These are phyloP conservation scores for Melanotaenia trifasciata DNA, from an alignment of 2,797 vertebrate genomes.

Conservation along the genomic window DNA sequence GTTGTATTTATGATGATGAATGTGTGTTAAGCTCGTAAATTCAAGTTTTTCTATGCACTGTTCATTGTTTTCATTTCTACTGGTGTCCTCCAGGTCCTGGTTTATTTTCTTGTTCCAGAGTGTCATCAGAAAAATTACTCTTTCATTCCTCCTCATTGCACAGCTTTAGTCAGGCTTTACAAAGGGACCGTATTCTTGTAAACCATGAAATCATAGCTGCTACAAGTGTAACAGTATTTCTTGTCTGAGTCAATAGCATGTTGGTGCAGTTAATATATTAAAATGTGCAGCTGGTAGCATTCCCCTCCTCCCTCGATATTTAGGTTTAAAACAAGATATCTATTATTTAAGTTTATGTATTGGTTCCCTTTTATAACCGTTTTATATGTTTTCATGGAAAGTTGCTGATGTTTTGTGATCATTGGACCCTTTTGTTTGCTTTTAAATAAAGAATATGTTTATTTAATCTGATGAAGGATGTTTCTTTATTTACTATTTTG, in stretches of 20 bases:
- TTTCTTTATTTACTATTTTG: not conserved
- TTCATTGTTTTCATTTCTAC: slow-evolving; percentile 33
- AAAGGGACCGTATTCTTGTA: slow-evolving; percentile 41
- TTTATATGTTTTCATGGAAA: slow-evolving; percentile 73
- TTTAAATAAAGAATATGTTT: slow-evolving; percentile 65
- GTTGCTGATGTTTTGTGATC: slow-evolving; percentile 54
- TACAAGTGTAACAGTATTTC: slow-evolving; percentile 61
- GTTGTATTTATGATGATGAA: slow-evolving; percentile 55
- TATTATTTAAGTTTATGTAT: slow-evolving; percentile 55
- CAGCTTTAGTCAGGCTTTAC: slow-evolving; percentile 60
- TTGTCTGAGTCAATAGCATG: slow-evolving; percentile 71
- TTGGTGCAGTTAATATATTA: slow-evolving; percentile 64
- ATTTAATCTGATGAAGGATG: not conserved
- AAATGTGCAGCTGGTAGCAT: slow-evolving; percentile 73
- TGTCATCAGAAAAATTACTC: slow-evolving; percentile 24
- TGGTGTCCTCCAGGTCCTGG: slow-evolving; percentile 14
- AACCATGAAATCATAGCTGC: slow-evolving; percentile 53
- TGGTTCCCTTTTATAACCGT: slow-evolving; percentile 69
- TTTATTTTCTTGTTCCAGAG: slow-evolving; percentile 43
- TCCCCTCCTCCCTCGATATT: slow-evolving; percentile 47
- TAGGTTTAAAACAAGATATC: slow-evolving; percentile 46
- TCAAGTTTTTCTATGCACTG: slow-evolving; percentile 70
- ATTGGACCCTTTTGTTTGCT: slow-evolving; percentile 64
- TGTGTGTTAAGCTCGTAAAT: slow-evolving; percentile 58
- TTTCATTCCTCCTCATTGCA: slow-evolving; percentile 39